Base-by-base conservation (phyloP, 2,797 vertebrate genomes). In the Gambelia wislizenii region DNA sequence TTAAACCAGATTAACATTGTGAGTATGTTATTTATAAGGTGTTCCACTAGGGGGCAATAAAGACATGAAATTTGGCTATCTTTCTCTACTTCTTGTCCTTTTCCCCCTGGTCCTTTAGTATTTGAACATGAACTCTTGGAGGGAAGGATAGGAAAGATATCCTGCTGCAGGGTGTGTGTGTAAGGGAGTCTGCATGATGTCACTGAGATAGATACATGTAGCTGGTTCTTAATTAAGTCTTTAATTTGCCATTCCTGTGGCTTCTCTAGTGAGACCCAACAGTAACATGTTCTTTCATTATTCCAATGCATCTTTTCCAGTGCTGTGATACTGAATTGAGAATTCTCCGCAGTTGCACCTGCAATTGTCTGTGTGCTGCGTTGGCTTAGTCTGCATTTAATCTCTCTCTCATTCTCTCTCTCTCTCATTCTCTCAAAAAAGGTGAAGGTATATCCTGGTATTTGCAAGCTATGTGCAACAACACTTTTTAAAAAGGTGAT, bases 11-110 rank as follows among this genome's bases (percentile, higher is more conserved):
- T 0, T 49, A 12, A 52, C 14, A 39, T 49, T 22, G 4, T 13
- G 22, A 30, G 14, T n/a, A 56, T 94, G 14, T 67, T 76, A 56
- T 61, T 33, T 64, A 80, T n/a, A 75, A 42, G 9, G 12, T 36
- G 2, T 72, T 93, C 86, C 96, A 83, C 95, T 94, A 95, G 96
- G 90, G 93, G 96, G 95, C 95, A 96, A 92, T 92, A 69, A 14
- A 95, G 84, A 85, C 44, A 88, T 91, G 87, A 0, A 0, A 54
- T 42, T 20, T 80, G 6, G 44, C 42, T 47, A 6, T 47, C 39
- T 30, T 47, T n/a, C 42, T 56, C 6, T 44, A 6, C 8, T 59
- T 47, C 56, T 54, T 36, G 16, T 13, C 25, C 80, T 76, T 4
- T 25, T 33, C 36, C 6, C 12, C 14, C 33, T 0, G 25, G 27